phyloP scores from a whole-genome alignment of 30 jellyfish, hydroid and myxozoan species.

The Nemopilema nomurai region DNA sequence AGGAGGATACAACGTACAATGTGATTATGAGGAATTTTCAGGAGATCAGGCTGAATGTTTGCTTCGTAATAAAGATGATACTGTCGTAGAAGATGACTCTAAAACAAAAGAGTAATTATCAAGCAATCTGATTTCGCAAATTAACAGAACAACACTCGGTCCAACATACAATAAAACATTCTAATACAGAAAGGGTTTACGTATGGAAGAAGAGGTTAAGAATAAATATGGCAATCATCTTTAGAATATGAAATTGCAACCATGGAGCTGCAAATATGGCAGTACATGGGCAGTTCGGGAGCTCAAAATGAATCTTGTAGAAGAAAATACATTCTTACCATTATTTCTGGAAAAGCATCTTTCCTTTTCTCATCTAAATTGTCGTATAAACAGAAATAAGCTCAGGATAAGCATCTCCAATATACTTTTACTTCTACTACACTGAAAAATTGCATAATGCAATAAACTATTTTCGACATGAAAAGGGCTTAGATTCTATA shows the following conservation, averaged over 20 bases:
- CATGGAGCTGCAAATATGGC: too few species aligned
- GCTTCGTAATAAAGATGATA: background rate
- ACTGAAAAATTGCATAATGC: background rate
- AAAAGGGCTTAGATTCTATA: too few species aligned
- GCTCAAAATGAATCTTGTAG: too few species aligned
- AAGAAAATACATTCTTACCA: background rate
- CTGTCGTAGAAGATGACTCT: conserved; percentile 15
- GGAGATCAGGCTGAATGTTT: background rate
- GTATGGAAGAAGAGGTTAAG: too few species aligned
- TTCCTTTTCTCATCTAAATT: conserved; percentile 19
- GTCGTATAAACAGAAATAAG: background rate
- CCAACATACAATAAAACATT: too few species aligned
- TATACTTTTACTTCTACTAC: too few species aligned
- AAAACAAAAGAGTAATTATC: background rate
- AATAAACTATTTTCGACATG: too few species aligned
- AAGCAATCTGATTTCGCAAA: background rate
- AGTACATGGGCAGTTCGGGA: too few species aligned
- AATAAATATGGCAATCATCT: too few species aligned
- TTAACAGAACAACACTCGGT: background rate
- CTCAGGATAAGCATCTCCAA: too few species aligned
- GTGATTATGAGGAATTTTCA: conserved; percentile 23
- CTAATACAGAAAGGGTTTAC: too few species aligned
- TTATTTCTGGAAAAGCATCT: conserved; percentile 6
- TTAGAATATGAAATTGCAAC: too few species aligned
- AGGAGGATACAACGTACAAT: conserved; percentile 2